Evolutionary conservation across 1,140 invertebrate species (phyloP).

Genomic region (Trichonephila clavata): DNA sequence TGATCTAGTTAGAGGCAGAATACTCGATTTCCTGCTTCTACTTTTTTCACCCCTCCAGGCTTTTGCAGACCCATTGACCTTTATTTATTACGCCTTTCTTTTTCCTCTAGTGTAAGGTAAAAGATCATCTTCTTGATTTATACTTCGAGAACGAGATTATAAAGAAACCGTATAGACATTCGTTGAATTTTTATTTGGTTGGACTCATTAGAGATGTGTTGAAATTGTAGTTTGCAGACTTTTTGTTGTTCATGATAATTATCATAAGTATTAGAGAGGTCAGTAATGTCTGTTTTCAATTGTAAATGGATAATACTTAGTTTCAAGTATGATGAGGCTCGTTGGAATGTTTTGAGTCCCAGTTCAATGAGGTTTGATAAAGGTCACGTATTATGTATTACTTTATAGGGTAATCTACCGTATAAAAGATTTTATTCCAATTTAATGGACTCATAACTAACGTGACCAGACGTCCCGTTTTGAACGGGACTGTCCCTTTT

Average conservation of each 20-base stretch:
- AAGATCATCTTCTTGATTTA: slow-evolving; percentile 17
- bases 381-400: too few relatives aligned
- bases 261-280: background rate
- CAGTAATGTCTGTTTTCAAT: too few relatives aligned
- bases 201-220: background rate
- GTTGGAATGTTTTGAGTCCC: too few relatives aligned
- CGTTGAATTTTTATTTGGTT: background rate
- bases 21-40: slow-evolving; percentile 36
- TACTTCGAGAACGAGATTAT: background rate
- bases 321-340: too few relatives aligned
- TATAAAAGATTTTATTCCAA: too few relatives aligned
- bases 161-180: background rate
- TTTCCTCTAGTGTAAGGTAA: background rate
- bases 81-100: slow-evolving; percentile 24
- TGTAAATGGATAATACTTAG: too few relatives aligned
- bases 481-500: too few relatives aligned
- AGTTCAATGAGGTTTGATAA: too few relatives aligned
- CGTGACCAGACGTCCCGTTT: too few relatives aligned
- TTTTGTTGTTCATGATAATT: background rate
- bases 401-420: too few relatives aligned
- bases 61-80: slow-evolving; percentile 40
- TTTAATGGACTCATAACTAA: too few relatives aligned
- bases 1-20: slow-evolving; percentile 40
- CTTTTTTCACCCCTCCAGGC: background rate
- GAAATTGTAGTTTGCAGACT: background rate